These are phyloP conservation scores for Cantharis nigra DNA, from an alignment of 2,888 invertebrate genomes.

Conservation along the genomic window DNA sequence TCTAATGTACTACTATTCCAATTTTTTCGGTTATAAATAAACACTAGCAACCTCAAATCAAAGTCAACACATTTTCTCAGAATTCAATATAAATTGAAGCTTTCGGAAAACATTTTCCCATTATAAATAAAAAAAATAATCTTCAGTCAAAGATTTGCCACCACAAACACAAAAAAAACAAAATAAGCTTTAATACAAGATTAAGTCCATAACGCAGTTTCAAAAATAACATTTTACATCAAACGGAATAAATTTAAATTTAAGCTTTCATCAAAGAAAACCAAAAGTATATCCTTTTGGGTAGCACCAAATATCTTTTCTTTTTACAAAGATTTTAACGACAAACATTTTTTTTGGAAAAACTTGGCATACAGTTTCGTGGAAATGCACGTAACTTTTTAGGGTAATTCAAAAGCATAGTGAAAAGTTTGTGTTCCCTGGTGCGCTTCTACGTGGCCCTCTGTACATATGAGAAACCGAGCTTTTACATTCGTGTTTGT, in stretches of 20 bases:
- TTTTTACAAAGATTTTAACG: neutral
- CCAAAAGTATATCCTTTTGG: neutral
- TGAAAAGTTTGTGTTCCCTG: constrained; percentile 13
- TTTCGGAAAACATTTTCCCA: neutral
- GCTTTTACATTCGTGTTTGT: constrained; percentile 8
- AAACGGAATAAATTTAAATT: constrained; percentile 2
- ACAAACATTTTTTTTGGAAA: neutral
- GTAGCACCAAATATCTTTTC: neutral
- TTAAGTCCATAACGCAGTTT: neutral
- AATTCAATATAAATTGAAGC: neutral
- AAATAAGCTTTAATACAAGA: neutral
- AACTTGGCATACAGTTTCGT: neutral
- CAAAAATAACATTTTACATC: neutral
- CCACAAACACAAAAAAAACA: neutral
- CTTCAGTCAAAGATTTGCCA: neutral
- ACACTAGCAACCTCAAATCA: neutral
- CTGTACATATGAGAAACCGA: constrained; percentile 1
- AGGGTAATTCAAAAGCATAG: constrained; percentile 8
- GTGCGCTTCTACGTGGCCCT: constrained; percentile 8
- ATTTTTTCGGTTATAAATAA: neutral
- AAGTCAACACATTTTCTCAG: neutral
- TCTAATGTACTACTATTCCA: neutral
- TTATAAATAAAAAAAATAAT: neutral
- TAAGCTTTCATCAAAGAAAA: neutral
- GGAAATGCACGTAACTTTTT: neutral